Evolutionary conservation across 2,113 vertebrate species (phyloP), one percentile per base, ranked within the genome.

Genomic region (Phycodurus eques): DNA sequence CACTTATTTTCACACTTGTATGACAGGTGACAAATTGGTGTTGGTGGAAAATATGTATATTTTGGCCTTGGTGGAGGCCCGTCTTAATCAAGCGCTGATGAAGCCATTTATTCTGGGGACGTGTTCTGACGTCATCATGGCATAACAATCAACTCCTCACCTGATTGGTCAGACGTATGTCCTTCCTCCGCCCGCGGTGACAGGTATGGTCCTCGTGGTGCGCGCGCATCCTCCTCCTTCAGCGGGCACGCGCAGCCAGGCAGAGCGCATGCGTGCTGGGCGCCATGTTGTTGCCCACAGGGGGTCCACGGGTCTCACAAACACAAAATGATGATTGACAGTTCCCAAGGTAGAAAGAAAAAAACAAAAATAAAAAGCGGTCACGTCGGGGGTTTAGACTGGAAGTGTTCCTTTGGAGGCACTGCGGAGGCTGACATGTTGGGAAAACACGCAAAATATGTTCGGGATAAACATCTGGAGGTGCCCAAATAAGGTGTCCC

Each of bases 401-500:
- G 42, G 44, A 47, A 46, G 22, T 47, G 13, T 9, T 66, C 13
- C 44, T 66, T 66, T 15, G 17, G n/a, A 47, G 44, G 22, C 5
- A 12, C 14, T 47, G 7, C 44, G 7, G 12, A 31, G 13, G 6
- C 6, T 49, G n/a, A 47, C 64, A 66, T 66, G 44, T 47, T 66
- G 22, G n/a, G 43, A 66, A 47, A 66, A 47, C n/a, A 15, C 47
- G 22, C 6, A 13, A 43, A 66, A 27, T 42, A 27, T 20, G 42
- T 31, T 66, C n/a, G 1, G 22, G 7, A 9, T 27, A 66, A 47
- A 66, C 44, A 66, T 66, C 64, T 66, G 64, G 64, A 66, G 57
- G 27, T 60, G n/a, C 27, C 15, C 39, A n/a, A 43, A 43, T 56
- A n/a, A 44, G 63, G 42, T 44, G 63, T 44, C 17, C 42, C 3